A percentile compares a stretch with the other conserved stretches of the same genome.
phyloP scores from a whole-genome alignment of 2,113 vertebrate species.

The Nothobranchius kuhntae region DNA sequence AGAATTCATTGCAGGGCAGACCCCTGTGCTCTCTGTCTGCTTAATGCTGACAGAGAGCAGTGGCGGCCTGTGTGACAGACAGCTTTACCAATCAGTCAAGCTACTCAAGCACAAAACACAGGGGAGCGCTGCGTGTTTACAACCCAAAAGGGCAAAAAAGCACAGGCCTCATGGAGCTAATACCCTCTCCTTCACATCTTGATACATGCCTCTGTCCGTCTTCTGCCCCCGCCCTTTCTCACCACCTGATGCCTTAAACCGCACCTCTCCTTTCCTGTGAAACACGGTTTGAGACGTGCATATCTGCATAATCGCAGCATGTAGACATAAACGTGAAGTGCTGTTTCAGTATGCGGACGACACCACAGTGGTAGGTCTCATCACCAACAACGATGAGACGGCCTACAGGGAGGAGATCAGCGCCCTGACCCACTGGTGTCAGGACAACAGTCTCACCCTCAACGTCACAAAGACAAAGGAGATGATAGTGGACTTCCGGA shows the following conservation, averaged over 20 bases:
- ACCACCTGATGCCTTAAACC: constrained; percentile 8
- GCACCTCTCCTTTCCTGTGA: constrained; percentile 23
- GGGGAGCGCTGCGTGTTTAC: constrained; percentile 65
- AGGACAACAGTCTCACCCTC: too few relatives aligned
- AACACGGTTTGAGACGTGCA: constrained; percentile 21
- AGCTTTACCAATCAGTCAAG: constrained; percentile 73
- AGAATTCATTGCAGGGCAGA: constrained; percentile 41
- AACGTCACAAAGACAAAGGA: too few relatives aligned
- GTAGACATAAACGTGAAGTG: constrained; percentile 23
- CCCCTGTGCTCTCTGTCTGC: constrained; percentile 48
- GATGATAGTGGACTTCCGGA: too few relatives aligned
- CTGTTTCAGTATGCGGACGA: too few relatives aligned
- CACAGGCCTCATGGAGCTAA: constrained; percentile 50
- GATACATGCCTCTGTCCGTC: constrained; percentile 8
- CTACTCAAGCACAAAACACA: constrained; percentile 66
- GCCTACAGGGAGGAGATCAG: too few relatives aligned
- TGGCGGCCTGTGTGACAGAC: constrained; percentile 63
- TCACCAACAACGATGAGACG: too few relatives aligned
- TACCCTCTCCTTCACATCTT: constrained; percentile 10
- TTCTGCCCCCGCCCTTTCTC: constrained; percentile 3
- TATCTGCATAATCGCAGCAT: constrained; percentile 30
- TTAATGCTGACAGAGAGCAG: constrained; percentile 60
- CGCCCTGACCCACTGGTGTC: too few relatives aligned
- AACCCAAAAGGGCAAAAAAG: constrained; percentile 57
- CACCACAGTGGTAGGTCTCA: too few relatives aligned